Evolutionary conservation across 1,140 invertebrate genomes (phyloP).

Genomic region (Calliopsis andreniformis): DNA sequence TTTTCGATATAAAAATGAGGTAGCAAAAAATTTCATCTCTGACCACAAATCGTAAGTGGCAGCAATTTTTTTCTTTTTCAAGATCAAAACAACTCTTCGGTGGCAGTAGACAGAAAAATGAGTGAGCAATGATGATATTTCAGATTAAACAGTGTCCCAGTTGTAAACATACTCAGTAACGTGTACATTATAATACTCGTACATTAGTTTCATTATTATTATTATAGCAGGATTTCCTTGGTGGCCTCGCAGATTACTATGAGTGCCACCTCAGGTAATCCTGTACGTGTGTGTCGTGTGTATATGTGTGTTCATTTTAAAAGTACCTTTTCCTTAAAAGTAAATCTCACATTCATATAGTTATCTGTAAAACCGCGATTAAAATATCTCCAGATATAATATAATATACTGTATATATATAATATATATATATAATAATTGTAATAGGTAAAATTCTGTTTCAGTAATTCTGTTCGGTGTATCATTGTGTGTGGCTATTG

Average conservation of each 20-base stretch:
- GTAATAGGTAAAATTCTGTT: conserved; percentile 73
- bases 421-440: conserved; percentile 64
- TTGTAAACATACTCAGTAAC: conserved; percentile 78
- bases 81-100: conserved; percentile 23
- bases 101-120: conserved; percentile 41
- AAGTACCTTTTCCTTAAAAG: conserved; percentile 67
- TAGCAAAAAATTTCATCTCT: conserved; percentile 59
- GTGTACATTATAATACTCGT: conserved; percentile 62
- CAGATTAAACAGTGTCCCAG: neutral
- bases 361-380: conserved; percentile 77
- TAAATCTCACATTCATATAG: conserved; percentile 77
- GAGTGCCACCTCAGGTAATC: conserved; percentile 33
- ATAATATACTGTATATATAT: conserved; percentile 61
- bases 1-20: conserved; percentile 57
- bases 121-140: conserved; percentile 30
- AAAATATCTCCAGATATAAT: conserved; percentile 76
- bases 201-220: conserved; percentile 48
- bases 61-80: conserved; percentile 28
- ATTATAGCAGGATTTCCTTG: conserved; percentile 52
- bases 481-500: conserved; percentile 35
- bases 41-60: conserved; percentile 42
- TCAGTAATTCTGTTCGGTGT: conserved; percentile 60
- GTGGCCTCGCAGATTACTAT: conserved; percentile 26
- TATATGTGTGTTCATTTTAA: conserved; percentile 52
- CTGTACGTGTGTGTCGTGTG: conserved; percentile 10